Conservation (phyloP, 2,113 vertebrate species). For the Microtus montanus region DNA sequence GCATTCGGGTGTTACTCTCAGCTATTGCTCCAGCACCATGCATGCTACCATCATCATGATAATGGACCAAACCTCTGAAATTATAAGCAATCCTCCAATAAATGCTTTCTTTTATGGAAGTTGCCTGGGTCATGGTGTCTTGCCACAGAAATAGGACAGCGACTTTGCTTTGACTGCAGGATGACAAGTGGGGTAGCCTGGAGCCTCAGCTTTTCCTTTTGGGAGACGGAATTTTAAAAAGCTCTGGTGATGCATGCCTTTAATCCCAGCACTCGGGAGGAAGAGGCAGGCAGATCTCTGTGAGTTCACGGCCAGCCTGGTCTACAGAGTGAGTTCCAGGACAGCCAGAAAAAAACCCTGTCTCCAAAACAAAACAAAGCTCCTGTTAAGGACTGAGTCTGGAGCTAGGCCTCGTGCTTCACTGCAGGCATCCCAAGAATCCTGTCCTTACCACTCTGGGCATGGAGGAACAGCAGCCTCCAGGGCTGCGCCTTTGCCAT, state of each 20-base stretch:
- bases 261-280: background rate
- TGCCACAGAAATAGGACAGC: background rate
- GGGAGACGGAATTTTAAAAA: fast-evolving
- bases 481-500: background rate
- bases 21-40: background rate
- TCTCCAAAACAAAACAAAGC: background rate
- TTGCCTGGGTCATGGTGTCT: background rate
- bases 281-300: background rate
- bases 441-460: background rate
- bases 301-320: background rate
- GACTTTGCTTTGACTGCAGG: background rate
- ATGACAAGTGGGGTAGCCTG: background rate
- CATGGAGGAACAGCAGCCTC: too few relatives aligned
- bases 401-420: background rate
- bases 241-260: fast-evolving
- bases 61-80: background rate
- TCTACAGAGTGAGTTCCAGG: background rate
- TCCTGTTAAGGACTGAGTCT: too few relatives aligned
- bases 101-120: background rate
- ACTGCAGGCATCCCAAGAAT: background rate
- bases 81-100: background rate
- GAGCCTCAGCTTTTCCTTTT: fast-evolving
- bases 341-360: background rate
- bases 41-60: too few relatives aligned
- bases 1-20: background rate